Evolutionary conservation across 2,888 invertebrate species (phyloP).

Genomic region (Prenolepis imparis): DNA sequence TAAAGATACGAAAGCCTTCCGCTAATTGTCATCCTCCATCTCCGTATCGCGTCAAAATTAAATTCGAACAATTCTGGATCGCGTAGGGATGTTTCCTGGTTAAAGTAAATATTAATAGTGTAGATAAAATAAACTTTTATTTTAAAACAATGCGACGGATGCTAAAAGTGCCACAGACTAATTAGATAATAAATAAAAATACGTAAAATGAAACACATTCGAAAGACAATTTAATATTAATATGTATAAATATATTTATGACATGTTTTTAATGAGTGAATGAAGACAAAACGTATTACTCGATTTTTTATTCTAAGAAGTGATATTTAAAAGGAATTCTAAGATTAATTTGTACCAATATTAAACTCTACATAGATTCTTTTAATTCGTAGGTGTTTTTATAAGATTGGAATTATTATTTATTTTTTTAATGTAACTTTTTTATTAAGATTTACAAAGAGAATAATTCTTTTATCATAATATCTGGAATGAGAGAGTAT

Average conservation of each 20-base stretch:
- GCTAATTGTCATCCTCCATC: slow-evolving; percentile 18
- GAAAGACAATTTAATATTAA: background rate
- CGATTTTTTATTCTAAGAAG: too few relatives aligned
- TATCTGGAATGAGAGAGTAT: background rate
- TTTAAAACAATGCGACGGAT: slow-evolving; percentile 13
- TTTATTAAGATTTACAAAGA: background rate
- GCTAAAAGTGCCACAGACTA: background rate
- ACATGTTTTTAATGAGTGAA: background rate
- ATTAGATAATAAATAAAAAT: background rate
- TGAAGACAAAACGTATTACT: background rate
- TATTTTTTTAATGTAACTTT: background rate
- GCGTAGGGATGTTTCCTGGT: background rate
- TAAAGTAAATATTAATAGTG: background rate
- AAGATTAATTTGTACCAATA: background rate
- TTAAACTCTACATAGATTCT: background rate
- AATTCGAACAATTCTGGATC: background rate
- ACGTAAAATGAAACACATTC: background rate
- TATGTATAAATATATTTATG: background rate
- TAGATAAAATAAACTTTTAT: background rate
- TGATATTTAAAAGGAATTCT: too few relatives aligned
- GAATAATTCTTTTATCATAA: background rate
- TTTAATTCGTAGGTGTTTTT: background rate
- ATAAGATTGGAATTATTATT: background rate
- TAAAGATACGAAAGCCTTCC: slow-evolving; percentile 28
- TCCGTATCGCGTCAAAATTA: background rate